A percentile compares a stretch with the other conserved stretches of the same genome.
Conservation (phyloP, 2,113 vertebrate species). For the Aspiorhynchus laticeps region DNA sequence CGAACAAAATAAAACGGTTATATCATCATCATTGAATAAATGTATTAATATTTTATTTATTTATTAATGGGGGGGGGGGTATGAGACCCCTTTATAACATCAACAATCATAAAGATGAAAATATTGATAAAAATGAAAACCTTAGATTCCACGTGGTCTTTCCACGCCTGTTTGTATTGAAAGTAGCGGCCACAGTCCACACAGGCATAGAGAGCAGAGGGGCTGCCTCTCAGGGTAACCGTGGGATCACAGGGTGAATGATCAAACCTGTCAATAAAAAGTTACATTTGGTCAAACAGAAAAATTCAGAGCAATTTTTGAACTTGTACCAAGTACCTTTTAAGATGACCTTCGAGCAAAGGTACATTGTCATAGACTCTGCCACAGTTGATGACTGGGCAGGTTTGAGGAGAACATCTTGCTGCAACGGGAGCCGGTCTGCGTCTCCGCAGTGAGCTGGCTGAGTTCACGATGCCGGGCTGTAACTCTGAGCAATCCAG, state of each 20-base stretch:
- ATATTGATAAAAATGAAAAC: conserved; percentile 63
- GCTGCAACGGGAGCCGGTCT: conserved; percentile 53
- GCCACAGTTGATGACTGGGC: conserved; percentile 91
- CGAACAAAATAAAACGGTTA: too few species aligned
- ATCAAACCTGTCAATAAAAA: conserved; percentile 84
- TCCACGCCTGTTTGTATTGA: conserved; percentile 80
- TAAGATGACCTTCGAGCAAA: conserved; percentile 92
- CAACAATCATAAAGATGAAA: too few species aligned
- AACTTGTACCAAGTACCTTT: conserved; percentile 78
- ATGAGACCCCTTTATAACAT: too few species aligned
- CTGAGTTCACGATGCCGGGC: conserved; percentile 74
- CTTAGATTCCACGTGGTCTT: conserved; percentile 81
- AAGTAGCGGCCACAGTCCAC: conserved; percentile 83
- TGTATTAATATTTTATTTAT: too few species aligned
- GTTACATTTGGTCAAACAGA: too few species aligned
- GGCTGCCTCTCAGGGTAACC: conserved; percentile 83
- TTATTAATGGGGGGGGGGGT: too few species aligned
- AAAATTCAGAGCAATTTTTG: neutral
- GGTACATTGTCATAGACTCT: conserved; percentile 84
- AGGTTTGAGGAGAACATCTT: conserved; percentile 67
- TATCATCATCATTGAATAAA: too few species aligned
- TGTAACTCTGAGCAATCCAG: conserved; percentile 64
- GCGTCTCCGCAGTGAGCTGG: conserved; percentile 67
- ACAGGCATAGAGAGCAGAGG: conserved; percentile 80
- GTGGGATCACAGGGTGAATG: conserved; percentile 96